These are phyloP conservation scores for Nycticebus coucang DNA, from an alignment of 2,113 vertebrate species.

Conservation along the genomic window DNA sequence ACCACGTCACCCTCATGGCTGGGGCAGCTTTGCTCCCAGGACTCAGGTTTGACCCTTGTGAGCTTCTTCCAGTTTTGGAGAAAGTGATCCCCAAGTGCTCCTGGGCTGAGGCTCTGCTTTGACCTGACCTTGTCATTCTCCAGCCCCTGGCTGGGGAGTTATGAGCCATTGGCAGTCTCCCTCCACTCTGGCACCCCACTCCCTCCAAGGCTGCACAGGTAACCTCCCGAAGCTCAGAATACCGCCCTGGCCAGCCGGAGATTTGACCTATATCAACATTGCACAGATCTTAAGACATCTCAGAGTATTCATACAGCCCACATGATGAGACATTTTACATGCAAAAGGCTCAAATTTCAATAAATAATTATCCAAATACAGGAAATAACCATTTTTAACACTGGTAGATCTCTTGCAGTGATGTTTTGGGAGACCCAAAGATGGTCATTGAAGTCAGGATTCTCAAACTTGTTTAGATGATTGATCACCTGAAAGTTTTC, in stretches of 20 bases:
- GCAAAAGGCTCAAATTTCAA: not conserved
- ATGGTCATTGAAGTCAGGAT: not conserved
- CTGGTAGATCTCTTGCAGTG: not conserved
- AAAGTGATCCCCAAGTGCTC: not conserved
- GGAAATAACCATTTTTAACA: not conserved
- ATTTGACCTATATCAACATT: not conserved
- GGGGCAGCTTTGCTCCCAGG: not conserved
- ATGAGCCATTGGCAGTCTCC: not conserved
- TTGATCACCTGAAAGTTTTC: not conserved
- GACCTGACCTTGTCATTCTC: not conserved
- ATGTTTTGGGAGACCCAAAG: not conserved
- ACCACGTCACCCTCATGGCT: not conserved
- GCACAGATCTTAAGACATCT: not conserved
- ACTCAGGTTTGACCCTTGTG: not conserved
- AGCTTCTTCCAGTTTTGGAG: not conserved
- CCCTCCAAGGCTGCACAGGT: not conserved
- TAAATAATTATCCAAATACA: not conserved
- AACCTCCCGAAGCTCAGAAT: not conserved
- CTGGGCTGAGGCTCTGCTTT: not conserved
- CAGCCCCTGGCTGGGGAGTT: not conserved
- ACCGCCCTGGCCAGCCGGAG: not conserved
- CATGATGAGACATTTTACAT: not conserved
- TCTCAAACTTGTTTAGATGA: not conserved
- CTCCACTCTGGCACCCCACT: not conserved
- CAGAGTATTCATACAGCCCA: not conserved